A percentile compares a stretch with the other conserved stretches of the same genome.
Conservation (phyloP, 2,888 invertebrate species). For the Entomobrya multifasciata region DNA sequence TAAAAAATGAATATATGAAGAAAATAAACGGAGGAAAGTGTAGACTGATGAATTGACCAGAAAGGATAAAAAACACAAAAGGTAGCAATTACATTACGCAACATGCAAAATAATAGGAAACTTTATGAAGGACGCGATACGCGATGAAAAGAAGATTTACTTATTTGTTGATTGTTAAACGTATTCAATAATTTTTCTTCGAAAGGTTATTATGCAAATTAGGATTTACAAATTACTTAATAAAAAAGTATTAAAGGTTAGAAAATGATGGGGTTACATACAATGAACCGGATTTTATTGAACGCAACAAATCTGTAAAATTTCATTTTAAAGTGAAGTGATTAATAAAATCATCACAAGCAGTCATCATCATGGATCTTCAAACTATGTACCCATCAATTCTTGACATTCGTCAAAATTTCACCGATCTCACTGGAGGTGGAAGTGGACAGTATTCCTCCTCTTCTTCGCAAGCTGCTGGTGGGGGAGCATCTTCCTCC, state of each 20-base stretch:
- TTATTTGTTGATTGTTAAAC: conserved; percentile 16
- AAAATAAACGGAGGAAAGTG: conserved; percentile 6
- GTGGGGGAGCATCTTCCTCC: conserved; percentile 30
- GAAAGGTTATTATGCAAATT: conserved; percentile 32
- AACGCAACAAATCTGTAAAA: not conserved
- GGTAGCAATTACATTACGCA: conserved; percentile 16
- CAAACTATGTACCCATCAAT: conserved; percentile 65
- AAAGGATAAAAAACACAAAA: conserved; percentile 1
- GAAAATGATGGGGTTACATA: conserved; percentile 24
- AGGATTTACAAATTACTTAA: conserved; percentile 3
- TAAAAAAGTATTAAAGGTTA: not conserved
- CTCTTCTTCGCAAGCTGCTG: conserved; percentile 7
- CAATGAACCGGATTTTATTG: conserved; percentile 30
- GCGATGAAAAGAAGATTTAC: conserved; percentile 20
- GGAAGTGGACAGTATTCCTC: conserved; percentile 29
- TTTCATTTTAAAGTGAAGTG: not conserved
- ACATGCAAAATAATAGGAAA: conserved; percentile 26
- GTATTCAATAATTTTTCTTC: conserved; percentile 8
- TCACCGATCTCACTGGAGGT: conserved; percentile 59
- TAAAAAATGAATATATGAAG: too few species aligned
- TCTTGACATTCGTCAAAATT: conserved; percentile 59
- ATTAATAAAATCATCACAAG: not conserved
- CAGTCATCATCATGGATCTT: conserved; percentile 53
- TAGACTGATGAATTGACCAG: not conserved
- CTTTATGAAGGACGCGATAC: not conserved